A percentile compares a stretch with the other conserved stretches of the same genome.
phyloP scores from a whole-genome alignment of 2,113 vertebrate genomes.

The Lepus timidus region DNA sequence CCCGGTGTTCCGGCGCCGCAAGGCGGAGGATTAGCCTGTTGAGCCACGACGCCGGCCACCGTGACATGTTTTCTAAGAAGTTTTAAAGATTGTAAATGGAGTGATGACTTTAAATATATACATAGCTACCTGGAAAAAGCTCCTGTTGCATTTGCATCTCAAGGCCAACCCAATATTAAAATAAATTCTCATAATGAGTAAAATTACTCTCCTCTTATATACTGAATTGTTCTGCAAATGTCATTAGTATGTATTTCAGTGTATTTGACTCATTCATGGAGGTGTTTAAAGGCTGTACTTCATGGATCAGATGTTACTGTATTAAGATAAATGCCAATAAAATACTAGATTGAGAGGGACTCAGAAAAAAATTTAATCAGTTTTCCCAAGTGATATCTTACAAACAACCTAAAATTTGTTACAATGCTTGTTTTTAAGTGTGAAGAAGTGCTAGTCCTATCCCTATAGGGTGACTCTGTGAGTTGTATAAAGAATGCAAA shows the following conservation, averaged over 20 bases:
- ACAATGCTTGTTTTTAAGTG: neutral
- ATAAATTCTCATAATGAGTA: conserved; percentile 28
- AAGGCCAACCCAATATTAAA: conserved; percentile 63
- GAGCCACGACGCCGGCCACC: too few relatives aligned
- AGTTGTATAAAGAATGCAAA: neutral
- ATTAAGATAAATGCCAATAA: neutral
- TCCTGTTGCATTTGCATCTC: conserved; percentile 62
- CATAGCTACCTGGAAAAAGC: conserved; percentile 7
- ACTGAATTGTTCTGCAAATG: neutral
- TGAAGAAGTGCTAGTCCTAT: neutral
- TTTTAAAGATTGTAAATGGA: conserved; percentile 64
- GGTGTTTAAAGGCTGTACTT: conserved; percentile 6
- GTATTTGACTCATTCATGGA: conserved; percentile 30
- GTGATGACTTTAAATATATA: conserved; percentile 60
- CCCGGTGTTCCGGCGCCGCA: too few relatives aligned
- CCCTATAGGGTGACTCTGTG: neutral
- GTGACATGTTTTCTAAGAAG: conserved; percentile 16
- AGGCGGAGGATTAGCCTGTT: too few relatives aligned
- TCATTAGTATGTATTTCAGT: neutral
- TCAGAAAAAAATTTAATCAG: conserved; percentile 17
- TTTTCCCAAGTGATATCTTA: neutral
- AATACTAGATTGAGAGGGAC: neutral
- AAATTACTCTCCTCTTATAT: neutral
- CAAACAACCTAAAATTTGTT: neutral
- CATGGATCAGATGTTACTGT: conserved; percentile 8